Conservation (phyloP, 2,888 invertebrate genomes). For the Phaedon cochleariae region DNA sequence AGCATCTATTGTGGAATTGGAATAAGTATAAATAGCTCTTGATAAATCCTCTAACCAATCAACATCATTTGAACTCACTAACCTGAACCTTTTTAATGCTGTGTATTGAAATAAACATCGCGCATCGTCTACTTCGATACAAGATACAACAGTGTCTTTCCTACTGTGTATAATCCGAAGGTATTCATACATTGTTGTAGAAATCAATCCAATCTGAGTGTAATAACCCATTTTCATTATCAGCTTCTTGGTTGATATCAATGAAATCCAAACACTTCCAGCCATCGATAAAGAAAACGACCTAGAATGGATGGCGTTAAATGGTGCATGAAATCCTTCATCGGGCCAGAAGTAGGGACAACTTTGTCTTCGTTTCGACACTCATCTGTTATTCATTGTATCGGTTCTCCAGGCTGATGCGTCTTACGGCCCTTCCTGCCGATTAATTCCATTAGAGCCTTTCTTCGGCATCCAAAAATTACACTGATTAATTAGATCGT, state of each 20-base stretch:
- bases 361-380: slow-evolving; percentile 58
- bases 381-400: slow-evolving; percentile 61
- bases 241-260: not conserved
- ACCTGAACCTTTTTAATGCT: too few relatives aligned
- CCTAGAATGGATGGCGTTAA: slow-evolving; percentile 30
- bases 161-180: too few relatives aligned
- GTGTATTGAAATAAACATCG: too few relatives aligned
- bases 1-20: too few relatives aligned
- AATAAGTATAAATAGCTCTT: too few relatives aligned
- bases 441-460: slow-evolving; percentile 51
- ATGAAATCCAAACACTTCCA: slow-evolving; percentile 1
- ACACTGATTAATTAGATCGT: slow-evolving; percentile 49
- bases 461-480: slow-evolving; percentile 48
- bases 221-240: not conserved
- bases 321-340: slow-evolving; percentile 43
- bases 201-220: not conserved
- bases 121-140: too few relatives aligned
- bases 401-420: slow-evolving; percentile 49
- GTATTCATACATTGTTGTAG: too few relatives aligned
- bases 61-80: too few relatives aligned
- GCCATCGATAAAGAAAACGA: slow-evolving; percentile 15
- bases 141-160: too few relatives aligned
- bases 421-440: slow-evolving; percentile 36
- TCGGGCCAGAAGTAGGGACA: too few relatives aligned
- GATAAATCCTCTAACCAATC: too few relatives aligned